Conservation (phyloP, 2,888 invertebrate genomes). For the Exocentrus adspersus region DNA sequence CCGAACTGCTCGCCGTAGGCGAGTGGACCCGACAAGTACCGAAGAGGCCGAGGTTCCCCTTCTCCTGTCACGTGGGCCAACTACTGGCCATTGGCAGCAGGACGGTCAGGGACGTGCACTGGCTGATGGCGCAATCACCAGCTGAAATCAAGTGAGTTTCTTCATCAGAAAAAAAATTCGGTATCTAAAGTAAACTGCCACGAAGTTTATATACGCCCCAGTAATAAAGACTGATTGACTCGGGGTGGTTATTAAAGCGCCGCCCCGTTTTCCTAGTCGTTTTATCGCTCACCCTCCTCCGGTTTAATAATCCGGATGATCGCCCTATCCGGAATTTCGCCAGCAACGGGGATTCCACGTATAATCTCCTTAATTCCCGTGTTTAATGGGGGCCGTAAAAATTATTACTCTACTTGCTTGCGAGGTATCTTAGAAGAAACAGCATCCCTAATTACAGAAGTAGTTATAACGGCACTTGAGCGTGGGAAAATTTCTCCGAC, state of each 20-base stretch:
- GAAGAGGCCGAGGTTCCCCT: slow-evolving; percentile 76
- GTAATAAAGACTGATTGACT: too few relatives aligned
- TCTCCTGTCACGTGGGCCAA: slow-evolving; percentile 74
- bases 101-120: slow-evolving; percentile 75
- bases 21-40: slow-evolving; percentile 84
- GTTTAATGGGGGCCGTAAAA: not conserved
- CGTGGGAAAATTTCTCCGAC: too few relatives aligned
- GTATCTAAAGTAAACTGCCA: too few relatives aligned
- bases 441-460: too few relatives aligned
- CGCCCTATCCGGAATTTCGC: not conserved
- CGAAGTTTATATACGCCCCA: too few relatives aligned
- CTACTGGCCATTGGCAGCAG: slow-evolving; percentile 80
- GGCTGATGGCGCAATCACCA: slow-evolving; percentile 83
- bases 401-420: too few relatives aligned
- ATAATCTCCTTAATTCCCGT: not conserved
- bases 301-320: not conserved
- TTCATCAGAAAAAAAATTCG: too few relatives aligned
- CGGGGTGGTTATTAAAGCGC: not conserved
- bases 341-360: not conserved
- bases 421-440: too few relatives aligned
- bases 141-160: slow-evolving; percentile 78
- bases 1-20: slow-evolving; percentile 83
- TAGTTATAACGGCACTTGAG: too few relatives aligned
- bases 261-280: not conserved
- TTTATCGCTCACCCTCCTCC: not conserved